Conservation (phyloP, 2,888 invertebrate genomes). For the Chouioia cunea region DNA sequence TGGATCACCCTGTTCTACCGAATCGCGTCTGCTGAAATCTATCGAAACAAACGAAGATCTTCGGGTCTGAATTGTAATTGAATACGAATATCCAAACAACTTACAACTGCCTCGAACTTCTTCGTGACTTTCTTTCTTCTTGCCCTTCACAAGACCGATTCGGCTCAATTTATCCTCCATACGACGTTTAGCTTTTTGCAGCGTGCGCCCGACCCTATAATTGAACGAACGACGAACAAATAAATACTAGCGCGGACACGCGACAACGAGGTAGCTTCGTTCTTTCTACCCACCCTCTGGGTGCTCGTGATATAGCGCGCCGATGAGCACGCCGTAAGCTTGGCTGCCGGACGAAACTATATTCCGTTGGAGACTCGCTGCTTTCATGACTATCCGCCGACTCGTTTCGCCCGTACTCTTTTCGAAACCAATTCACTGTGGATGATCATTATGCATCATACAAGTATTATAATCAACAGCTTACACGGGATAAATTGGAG, state of each 20-base stretch:
- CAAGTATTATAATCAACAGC: slow-evolving; percentile 22
- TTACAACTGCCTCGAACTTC: slow-evolving; percentile 85
- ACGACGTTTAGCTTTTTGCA: slow-evolving; percentile 86
- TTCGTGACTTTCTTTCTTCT: slow-evolving; percentile 90
- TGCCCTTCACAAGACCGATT: slow-evolving; percentile 84
- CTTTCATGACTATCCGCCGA: slow-evolving; percentile 72
- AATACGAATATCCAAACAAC: slow-evolving; percentile 52
- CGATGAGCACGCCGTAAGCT: slow-evolving; percentile 68
- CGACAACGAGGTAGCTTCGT: slow-evolving; percentile 18
- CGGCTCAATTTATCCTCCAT: slow-evolving; percentile 91
- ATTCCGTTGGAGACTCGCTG: slow-evolving; percentile 71
- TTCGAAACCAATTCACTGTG: slow-evolving; percentile 73
- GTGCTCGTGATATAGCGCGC: slow-evolving; percentile 56
- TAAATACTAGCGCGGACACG: too few relatives aligned
- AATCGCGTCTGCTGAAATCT: slow-evolving; percentile 85
- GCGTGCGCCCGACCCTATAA: slow-evolving; percentile 75
- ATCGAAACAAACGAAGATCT: slow-evolving; percentile 8
- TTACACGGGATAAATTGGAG: slow-evolving; percentile 3
- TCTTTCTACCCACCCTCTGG: too few relatives aligned
- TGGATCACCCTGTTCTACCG: slow-evolving; percentile 84
- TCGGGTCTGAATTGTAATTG: not conserved
- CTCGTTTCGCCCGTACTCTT: slow-evolving; percentile 70
- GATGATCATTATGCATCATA: slow-evolving; percentile 10
- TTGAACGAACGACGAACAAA: too few relatives aligned
- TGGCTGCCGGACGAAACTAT: slow-evolving; percentile 69